Evolutionary conservation across 2,113 vertebrate genomes (phyloP).

Genomic region (Oryzias woworae): DNA sequence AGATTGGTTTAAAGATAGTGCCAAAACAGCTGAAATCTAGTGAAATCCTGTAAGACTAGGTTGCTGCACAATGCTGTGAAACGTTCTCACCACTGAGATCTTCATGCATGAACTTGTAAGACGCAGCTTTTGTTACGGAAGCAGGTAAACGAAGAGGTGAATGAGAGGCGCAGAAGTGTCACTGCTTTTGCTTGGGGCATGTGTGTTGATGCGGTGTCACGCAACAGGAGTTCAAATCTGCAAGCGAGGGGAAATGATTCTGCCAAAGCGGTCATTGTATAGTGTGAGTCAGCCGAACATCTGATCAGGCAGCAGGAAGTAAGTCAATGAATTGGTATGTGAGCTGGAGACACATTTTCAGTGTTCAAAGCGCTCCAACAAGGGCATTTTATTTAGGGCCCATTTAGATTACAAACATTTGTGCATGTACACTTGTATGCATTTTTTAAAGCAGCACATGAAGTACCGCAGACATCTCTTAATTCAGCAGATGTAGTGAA

Average conservation of each 20-base stretch:
- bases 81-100: conserved; percentile 46
- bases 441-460: conserved; percentile 26
- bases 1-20: too few species aligned
- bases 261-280: conserved; percentile 24
- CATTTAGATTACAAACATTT: conserved; percentile 50
- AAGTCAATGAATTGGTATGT: conserved; percentile 17
- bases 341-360: conserved; percentile 16
- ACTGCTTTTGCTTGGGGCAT: conserved; percentile 19
- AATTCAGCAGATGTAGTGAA: conserved; percentile 50
- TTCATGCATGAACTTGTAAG: conserved; percentile 29
- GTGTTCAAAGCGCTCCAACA: conserved; percentile 10
- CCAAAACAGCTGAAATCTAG: conserved; percentile 9
- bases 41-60: conserved; percentile 4
- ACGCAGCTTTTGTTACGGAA: conserved; percentile 27
- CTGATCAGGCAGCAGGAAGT: conserved; percentile 16
- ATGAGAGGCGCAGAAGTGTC: conserved; percentile 21
- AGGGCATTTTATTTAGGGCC: conserved; percentile 29
- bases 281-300: conserved; percentile 7
- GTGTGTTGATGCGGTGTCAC: conserved; percentile 18
- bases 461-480: conserved; percentile 14
- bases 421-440: conserved; percentile 62
- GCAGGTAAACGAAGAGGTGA: conserved; percentile 12
- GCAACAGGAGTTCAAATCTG: conserved; percentile 12
- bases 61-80: conserved; percentile 25
- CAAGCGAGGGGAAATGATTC: conserved; percentile 19